These are phyloP conservation scores for Lamprotornis superbus DNA, from an alignment of 2,113 vertebrate species.

Conservation along the genomic window DNA sequence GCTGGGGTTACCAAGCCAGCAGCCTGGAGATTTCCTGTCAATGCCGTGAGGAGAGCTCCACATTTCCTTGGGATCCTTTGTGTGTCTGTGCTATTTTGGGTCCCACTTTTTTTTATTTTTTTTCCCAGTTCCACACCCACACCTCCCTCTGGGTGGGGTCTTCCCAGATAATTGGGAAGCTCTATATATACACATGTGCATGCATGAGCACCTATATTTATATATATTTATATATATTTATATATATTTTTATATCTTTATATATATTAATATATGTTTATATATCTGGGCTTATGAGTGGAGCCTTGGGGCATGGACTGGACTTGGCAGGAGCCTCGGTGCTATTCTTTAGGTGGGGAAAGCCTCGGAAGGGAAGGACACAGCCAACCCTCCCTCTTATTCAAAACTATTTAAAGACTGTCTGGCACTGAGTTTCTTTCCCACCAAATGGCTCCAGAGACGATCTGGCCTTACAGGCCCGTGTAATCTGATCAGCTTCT, in stretches of 20 bases:
- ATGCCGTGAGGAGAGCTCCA: not conserved
- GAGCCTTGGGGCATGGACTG: not conserved
- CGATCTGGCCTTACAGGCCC: slow-evolving; percentile 18
- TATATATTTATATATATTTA: not conserved
- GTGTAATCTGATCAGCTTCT: slow-evolving; percentile 50
- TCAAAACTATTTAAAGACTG: slow-evolving; percentile 45
- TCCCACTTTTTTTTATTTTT: not conserved
- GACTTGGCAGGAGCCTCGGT: not conserved
- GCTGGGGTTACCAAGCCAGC: not conserved
- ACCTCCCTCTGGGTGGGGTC: slow-evolving; percentile 29
- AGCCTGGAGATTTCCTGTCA: not conserved
- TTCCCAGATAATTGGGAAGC: not conserved
- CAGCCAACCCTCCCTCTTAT: slow-evolving; percentile 35
- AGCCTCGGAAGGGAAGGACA: slow-evolving; percentile 58
- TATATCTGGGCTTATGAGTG: not conserved
- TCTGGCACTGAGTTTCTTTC: slow-evolving; percentile 49
- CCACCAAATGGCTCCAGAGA: slow-evolving; percentile 50
- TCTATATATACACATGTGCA: not conserved
- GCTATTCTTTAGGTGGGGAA: slow-evolving; percentile 48
- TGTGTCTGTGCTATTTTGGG: not conserved
- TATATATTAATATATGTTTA: not conserved
- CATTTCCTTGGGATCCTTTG: slow-evolving; percentile 55
- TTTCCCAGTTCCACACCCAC: not conserved
- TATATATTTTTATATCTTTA: too few species aligned
- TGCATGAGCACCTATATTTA: not conserved